Evolutionary conservation across 1,140 invertebrate genomes (phyloP).

Genomic region (Phymorhynchus buccinoides): DNA sequence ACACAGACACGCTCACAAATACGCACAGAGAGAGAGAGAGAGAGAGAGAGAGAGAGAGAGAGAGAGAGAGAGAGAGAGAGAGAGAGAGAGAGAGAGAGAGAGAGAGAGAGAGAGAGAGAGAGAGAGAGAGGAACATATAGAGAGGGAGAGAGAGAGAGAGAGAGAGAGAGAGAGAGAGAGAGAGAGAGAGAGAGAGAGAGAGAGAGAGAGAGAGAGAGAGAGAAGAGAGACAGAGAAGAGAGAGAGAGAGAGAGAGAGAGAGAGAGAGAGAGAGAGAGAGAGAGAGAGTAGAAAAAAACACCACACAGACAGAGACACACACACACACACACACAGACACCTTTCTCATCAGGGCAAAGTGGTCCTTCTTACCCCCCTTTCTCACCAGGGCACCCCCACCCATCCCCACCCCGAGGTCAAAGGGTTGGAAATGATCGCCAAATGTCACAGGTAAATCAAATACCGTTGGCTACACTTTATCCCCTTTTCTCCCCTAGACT

Average conservation of each 20-base stretch:
- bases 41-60: not conserved
- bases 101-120: no score
- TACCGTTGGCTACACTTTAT: not conserved
- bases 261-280: not conserved
- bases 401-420: not conserved
- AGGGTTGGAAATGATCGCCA: conserved; percentile 7
- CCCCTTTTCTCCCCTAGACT: not conserved
- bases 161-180: not conserved
- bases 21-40: not conserved
- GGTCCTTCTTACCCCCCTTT: no score
- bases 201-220: not conserved
- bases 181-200: not conserved
- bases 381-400: not conserved
- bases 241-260: not conserved
- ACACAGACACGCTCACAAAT: not conserved
- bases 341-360: not conserved
- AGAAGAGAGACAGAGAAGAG: not conserved
- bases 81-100: no score
- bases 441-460: not conserved
- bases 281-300: no score
- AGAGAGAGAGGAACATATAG: no score
- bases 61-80: no score
- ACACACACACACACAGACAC: not conserved
- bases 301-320: not conserved
- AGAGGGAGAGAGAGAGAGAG: no score